Evolutionary conservation across 2,113 vertebrate species (phyloP), one percentile per base, ranked within the genome.

Genomic region (Lagopus muta): DNA sequence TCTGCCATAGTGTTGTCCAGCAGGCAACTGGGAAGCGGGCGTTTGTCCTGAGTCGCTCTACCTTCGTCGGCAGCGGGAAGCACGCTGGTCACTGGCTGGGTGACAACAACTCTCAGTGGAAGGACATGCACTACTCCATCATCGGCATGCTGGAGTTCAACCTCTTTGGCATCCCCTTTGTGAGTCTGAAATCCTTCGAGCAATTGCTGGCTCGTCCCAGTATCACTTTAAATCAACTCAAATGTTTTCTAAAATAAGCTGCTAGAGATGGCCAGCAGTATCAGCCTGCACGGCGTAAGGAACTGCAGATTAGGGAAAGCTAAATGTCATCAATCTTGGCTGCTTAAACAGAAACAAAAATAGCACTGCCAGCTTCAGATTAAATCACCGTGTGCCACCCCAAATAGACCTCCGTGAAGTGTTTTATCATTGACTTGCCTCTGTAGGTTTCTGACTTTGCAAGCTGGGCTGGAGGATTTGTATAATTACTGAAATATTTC

Each of bases 71-170:
- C 86, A 98, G 98, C 20, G 98, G 98, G 19, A 99, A 99, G 91
- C 98, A 98, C 48, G 82, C 98, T 7, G 98, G 97, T 80, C 98
- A 98, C 94, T 99, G 98, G 98, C 97, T 99, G 36, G 98, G 98
- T 5, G 98, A 99, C 97, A 99, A 98, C 64, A 98, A 95, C 91
- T 98, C 98, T 61, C 98, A 89, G 90, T 99, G 98, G 98, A 98
- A 98, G 90, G 98, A 99, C 92, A 98, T 98, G 87, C 98, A 96
- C 89, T 98, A 97, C 96, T 98, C 98, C 25, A 96, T 99, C 67
- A 95, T 98, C 14, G 98, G 98, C 86, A 98, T 98, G 96, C 94
- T 99, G 66, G 98, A 99, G 88, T 98, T 99, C 94, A 98, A 98
- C 79, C 97, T 99, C 90, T 99, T 99, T 66, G 98, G 98, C 84